A percentile compares a stretch with the other conserved stretches of the same genome.
Evolutionary conservation across 2,888 invertebrate genomes (phyloP).

Genomic region (Iselma pallidipennis): DNA sequence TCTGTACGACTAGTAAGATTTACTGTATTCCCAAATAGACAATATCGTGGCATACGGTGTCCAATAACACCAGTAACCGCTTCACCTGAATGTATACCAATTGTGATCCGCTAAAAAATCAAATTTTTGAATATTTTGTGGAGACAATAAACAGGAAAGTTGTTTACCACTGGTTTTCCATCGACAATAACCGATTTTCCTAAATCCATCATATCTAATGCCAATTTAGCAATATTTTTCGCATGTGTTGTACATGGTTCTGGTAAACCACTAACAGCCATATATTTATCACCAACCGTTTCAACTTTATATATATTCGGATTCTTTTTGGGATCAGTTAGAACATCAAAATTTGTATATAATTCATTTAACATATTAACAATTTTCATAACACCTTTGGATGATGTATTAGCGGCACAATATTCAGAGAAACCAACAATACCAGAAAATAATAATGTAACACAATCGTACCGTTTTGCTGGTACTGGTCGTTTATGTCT

Average conservation of each 20-base stretch:
- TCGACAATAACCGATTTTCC: constrained; percentile 86
- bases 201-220: constrained; percentile 95
- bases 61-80: constrained; percentile 95
- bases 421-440: constrained; percentile 91
- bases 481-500: constrained; percentile 90
- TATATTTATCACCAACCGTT: constrained; percentile 97
- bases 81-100: constrained; percentile 93
- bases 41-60: constrained; percentile 91
- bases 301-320: constrained; percentile 98
- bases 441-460: constrained; percentile 92
- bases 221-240: constrained; percentile 85
- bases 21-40: constrained; percentile 92
- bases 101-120: constrained; percentile 78
- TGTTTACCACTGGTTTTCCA: constrained; percentile 80
- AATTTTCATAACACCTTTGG: constrained; percentile 94
- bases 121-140: constrained; percentile 1
- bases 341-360: constrained; percentile 91
- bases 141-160: neutral
- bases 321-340: constrained; percentile 90
- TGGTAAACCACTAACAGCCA: constrained; percentile 95
- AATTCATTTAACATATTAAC: constrained; percentile 91
- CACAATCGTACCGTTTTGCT: constrained; percentile 84
- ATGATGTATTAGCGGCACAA: constrained; percentile 88
- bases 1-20: constrained; percentile 92
- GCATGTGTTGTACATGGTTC: constrained; percentile 90